Conservation (phyloP, 2,797 vertebrate species). For the Sebastes taczanowskii region DNA sequence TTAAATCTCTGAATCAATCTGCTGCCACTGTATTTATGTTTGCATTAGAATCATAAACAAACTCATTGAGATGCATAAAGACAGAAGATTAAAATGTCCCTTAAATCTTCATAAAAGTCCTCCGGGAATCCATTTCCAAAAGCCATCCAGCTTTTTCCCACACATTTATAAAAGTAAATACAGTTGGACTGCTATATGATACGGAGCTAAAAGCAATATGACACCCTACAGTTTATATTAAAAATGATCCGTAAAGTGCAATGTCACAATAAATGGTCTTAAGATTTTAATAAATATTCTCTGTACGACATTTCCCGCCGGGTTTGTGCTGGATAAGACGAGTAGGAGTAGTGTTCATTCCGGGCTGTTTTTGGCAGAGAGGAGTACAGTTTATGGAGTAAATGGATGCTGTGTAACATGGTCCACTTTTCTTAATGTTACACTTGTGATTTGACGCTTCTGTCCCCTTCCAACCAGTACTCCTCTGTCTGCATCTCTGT, state of each 20-base stretch:
- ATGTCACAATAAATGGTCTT: conserved; percentile 37
- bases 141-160: neutral
- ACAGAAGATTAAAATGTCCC: conserved; percentile 21
- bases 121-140: conserved; percentile 6
- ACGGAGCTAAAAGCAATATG: conserved; percentile 24
- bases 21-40: conserved; percentile 16
- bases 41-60: neutral
- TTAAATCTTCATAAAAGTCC: conserved; percentile 32
- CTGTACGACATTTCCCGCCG: conserved; percentile 14
- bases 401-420: neutral
- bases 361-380: conserved; percentile 20
- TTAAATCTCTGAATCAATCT: neutral
- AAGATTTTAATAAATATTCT: conserved; percentile 65
- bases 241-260: conserved; percentile 74
- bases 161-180: conserved; percentile 19
- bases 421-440: conserved; percentile 23
- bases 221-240: conserved; percentile 1
- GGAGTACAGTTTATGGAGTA: neutral
- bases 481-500: conserved; percentile 98
- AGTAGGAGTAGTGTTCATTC: conserved; percentile 25
- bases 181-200: conserved; percentile 17
- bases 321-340: conserved; percentile 1
- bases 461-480: conserved; percentile 94
- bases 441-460: conserved; percentile 72
- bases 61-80: neutral